phyloP scores from a whole-genome alignment of 2,888 invertebrate genomes.

The Pegoplata infirma region DNA sequence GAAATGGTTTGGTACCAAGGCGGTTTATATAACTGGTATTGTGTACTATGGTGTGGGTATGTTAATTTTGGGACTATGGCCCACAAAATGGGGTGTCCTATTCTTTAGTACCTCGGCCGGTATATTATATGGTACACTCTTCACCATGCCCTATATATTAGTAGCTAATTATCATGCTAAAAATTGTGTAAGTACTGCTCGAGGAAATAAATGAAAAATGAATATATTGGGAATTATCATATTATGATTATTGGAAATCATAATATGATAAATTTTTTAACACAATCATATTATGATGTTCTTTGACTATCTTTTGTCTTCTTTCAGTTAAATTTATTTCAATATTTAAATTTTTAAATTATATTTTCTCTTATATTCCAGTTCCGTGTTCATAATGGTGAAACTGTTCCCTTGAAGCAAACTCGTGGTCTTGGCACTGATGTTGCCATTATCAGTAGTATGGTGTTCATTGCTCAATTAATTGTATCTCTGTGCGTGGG shows the following conservation, averaged over 20 bases:
- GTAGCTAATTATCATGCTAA: slow-evolving; percentile 78
- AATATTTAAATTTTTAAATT: too few relatives aligned
- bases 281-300: too few relatives aligned
- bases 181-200: slow-evolving; percentile 74
- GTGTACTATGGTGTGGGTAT: slow-evolving; percentile 76
- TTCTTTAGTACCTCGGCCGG: slow-evolving; percentile 77
- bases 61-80: slow-evolving; percentile 77
- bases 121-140: slow-evolving; percentile 77
- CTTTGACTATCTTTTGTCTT: too few relatives aligned
- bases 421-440: slow-evolving; percentile 78
- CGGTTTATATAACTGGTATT: slow-evolving; percentile 76
- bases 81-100: slow-evolving; percentile 76
- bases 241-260: too few relatives aligned
- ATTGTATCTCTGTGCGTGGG: slow-evolving; percentile 76
- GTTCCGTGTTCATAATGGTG: slow-evolving; percentile 75
- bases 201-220: not conserved
- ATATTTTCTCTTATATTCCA: too few relatives aligned
- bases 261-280: not conserved
- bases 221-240: too few relatives aligned
- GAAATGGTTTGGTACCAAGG: slow-evolving; percentile 73
- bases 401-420: slow-evolving; percentile 75
- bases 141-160: slow-evolving; percentile 78
- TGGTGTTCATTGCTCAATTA: slow-evolving; percentile 78
- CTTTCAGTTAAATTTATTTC: too few relatives aligned
- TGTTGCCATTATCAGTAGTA: slow-evolving; percentile 78